These are phyloP conservation scores for Neopelma chrysocephalum DNA, from an alignment of 2,797 vertebrate species.

Conservation along the genomic window DNA sequence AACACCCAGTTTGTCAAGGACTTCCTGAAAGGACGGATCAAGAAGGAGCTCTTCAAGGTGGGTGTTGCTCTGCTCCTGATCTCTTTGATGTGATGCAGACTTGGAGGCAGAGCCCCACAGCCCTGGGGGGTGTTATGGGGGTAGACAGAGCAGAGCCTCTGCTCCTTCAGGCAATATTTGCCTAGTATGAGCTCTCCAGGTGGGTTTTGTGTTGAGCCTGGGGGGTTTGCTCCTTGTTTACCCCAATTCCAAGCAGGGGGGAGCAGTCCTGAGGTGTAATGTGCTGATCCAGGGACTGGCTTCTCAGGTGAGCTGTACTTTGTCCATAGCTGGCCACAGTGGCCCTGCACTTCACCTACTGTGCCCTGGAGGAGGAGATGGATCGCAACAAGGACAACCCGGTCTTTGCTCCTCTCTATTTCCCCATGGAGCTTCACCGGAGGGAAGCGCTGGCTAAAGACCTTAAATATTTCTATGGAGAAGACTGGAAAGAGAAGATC, in stretches of 20 bases:
- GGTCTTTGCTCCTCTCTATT: slow-evolving; percentile 90
- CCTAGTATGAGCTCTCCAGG: not conserved
- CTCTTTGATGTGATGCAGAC: not conserved
- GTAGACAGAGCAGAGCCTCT: not conserved
- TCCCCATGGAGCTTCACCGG: slow-evolving; percentile 90
- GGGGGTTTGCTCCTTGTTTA: not conserved
- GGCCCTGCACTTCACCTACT: slow-evolving; percentile 93
- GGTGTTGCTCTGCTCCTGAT: not conserved
- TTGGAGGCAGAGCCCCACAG: not conserved
- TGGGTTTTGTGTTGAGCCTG: not conserved
- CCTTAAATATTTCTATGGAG: slow-evolving; percentile 90
- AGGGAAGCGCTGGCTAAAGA: slow-evolving; percentile 85
- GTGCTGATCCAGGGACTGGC: not conserved
- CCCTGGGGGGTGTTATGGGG: fast-evolving
- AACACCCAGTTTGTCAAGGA: slow-evolving; percentile 96
- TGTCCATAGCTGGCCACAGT: slow-evolving; percentile 84
- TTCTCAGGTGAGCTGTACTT: not conserved
- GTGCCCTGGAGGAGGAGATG: slow-evolving; percentile 93
- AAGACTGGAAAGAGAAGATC: slow-evolving; percentile 84
- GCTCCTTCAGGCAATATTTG: not conserved
- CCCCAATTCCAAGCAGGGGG: fast-evolving
- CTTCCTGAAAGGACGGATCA: slow-evolving; percentile 91
- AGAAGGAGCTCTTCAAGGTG: slow-evolving; percentile 94
- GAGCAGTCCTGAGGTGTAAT: not conserved
- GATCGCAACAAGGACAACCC: slow-evolving; percentile 90